A percentile compares a stretch with the other conserved stretches of the same genome.
Conservation (phyloP, 2,797 vertebrate species). For the Arrhamphus sclerolepis region DNA sequence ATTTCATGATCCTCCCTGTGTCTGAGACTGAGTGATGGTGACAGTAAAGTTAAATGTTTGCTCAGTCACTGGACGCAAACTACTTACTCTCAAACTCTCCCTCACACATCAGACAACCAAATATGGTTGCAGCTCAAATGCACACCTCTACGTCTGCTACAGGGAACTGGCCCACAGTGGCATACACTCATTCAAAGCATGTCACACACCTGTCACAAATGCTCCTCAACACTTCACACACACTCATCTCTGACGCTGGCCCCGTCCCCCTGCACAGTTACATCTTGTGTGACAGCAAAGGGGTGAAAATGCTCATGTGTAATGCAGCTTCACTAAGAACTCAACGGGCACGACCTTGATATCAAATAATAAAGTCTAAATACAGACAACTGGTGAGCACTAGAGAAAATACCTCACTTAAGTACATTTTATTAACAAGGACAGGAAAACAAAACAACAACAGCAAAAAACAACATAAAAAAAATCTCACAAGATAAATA, state of each 20-base stretch:
- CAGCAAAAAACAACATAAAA: conserved; percentile 2
- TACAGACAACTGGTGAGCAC: not conserved
- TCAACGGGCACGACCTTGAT: conserved; percentile 25
- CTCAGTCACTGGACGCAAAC: conserved; percentile 24
- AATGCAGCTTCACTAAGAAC: conserved; percentile 10
- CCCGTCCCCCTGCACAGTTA: conserved; percentile 24
- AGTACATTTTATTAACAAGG: not conserved
- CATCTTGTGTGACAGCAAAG: conserved; percentile 36
- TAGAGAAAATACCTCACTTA: not conserved
- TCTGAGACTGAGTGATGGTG: conserved; percentile 7
- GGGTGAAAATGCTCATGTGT: conserved; percentile 35
- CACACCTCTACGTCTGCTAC: conserved; percentile 15
- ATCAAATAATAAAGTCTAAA: conserved; percentile 6
- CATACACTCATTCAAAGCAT: conserved; percentile 35
- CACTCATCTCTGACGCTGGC: conserved; percentile 13
- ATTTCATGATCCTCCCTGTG: conserved; percentile 10
- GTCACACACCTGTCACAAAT: conserved; percentile 53
- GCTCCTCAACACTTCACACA: conserved; percentile 30
- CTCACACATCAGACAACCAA: conserved; percentile 19
- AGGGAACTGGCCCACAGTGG: conserved; percentile 22
- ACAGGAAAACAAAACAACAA: not conserved
- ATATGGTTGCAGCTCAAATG: conserved; percentile 32
- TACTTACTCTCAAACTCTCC: conserved; percentile 40
- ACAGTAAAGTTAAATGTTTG: conserved; percentile 38
- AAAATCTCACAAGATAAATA: conserved; percentile 11